Conservation (phyloP, 2,113 vertebrate species). For the Pyxicephalus adspersus region DNA sequence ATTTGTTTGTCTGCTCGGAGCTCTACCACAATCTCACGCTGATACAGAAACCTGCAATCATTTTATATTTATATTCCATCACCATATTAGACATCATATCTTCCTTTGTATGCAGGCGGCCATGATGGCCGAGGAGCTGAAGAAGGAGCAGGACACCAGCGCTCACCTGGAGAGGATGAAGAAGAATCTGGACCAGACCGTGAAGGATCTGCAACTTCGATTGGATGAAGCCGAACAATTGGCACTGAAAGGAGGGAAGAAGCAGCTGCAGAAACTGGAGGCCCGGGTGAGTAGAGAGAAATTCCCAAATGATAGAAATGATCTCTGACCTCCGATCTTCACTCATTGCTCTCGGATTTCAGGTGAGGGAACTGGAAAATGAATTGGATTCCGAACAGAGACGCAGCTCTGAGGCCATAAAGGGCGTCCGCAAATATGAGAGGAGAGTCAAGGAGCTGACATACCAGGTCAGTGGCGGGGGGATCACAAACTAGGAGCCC, state of each 20-base stretch:
- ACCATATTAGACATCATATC: neutral
- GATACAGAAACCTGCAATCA: neutral
- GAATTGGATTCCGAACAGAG: conserved; percentile 84
- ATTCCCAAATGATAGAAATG: no score
- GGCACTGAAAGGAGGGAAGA: conserved; percentile 68
- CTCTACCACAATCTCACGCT: no score
- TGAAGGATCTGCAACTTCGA: conserved; percentile 64
- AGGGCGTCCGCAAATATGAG: conserved; percentile 83
- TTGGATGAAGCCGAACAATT: conserved; percentile 71
- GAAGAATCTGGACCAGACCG: conserved; percentile 64
- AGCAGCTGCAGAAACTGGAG: conserved; percentile 80
- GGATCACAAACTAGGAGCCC: no score
- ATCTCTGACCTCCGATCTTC: neutral
- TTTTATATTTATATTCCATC: neutral
- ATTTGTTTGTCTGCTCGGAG: neutral
- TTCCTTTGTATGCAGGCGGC: conserved; percentile 58
- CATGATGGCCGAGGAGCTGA: conserved; percentile 69
- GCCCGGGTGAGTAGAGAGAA: conserved; percentile 66
- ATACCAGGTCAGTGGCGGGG: conserved; percentile 79
- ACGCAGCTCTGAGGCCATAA: conserved; percentile 74
- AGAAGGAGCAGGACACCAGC: conserved; percentile 73
- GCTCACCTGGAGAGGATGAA: conserved; percentile 68
- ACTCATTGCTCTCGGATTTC: neutral
- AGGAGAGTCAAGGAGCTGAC: conserved; percentile 82
- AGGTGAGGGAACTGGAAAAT: conserved; percentile 83